Evolutionary conservation across 2,113 vertebrate species (phyloP).

Genomic region (Mormyrus lacerda): DNA sequence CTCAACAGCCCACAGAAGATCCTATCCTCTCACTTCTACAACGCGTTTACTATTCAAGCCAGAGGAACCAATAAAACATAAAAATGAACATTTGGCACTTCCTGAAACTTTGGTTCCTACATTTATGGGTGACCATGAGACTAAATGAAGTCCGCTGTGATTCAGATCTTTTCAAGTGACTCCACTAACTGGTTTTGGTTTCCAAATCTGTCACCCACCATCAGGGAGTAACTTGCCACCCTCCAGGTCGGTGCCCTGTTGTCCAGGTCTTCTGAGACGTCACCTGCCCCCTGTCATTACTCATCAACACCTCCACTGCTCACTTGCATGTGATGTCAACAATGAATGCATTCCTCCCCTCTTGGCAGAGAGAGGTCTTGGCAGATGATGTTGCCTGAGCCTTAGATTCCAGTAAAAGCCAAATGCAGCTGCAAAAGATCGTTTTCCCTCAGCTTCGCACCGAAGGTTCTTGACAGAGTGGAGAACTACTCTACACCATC

Average conservation of each 20-base stretch:
- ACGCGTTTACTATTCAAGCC: neutral
- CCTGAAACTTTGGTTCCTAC: neutral
- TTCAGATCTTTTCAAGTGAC: neutral
- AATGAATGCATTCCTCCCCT: neutral
- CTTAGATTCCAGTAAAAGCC: neutral
- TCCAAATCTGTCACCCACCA: neutral
- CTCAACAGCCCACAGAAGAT: neutral
- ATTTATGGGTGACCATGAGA: neutral
- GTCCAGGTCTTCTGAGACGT: neutral
- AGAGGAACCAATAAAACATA: neutral
- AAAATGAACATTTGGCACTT: conserved; percentile 12
- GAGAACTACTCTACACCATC: conserved; percentile 11
- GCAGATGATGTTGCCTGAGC: neutral
- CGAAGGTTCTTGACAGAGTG: neutral
- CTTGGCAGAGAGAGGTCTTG: neutral
- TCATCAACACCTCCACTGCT: neutral
- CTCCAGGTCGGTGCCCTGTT: neutral
- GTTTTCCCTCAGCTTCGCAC: neutral
- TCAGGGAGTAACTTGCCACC: neutral
- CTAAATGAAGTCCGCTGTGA: neutral
- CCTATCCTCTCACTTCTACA: neutral
- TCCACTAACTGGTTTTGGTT: neutral
- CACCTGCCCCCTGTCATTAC: neutral
- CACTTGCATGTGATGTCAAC: neutral
- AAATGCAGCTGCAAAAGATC: neutral